phyloP scores from a whole-genome alignment of 2,888 invertebrate species.

The Idaea straminata region DNA sequence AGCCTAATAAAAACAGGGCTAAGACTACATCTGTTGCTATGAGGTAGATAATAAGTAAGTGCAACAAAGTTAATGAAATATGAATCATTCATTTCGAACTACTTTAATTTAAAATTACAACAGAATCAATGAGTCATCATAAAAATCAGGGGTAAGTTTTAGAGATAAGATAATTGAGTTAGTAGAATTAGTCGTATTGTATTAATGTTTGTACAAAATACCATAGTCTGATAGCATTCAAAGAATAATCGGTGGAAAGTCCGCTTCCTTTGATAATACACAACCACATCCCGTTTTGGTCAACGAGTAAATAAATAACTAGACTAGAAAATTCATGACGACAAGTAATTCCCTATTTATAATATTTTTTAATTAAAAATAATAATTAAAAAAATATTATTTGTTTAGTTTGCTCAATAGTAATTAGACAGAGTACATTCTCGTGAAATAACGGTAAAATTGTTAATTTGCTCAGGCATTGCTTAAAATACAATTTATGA shows the following conservation, averaged over 20 bases:
- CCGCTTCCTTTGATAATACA: slow-evolving; percentile 61
- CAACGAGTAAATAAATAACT: slow-evolving; percentile 43
- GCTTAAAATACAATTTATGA: too few species aligned
- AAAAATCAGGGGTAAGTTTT: slow-evolving; percentile 11
- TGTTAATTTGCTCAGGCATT: too few species aligned
- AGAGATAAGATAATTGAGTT: slow-evolving; percentile 39
- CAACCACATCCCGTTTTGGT: slow-evolving; percentile 53
- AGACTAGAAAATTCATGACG: slow-evolving; percentile 8
- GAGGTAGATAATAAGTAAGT: not conserved
- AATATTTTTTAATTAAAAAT: too few species aligned
- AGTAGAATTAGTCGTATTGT: slow-evolving; percentile 13
- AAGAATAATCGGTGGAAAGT: slow-evolving; percentile 56
- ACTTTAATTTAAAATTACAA: slow-evolving; percentile 17
- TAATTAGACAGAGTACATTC: too few species aligned
- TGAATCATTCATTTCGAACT: not conserved
- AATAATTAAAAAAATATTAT: too few species aligned
- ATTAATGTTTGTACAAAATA: slow-evolving; percentile 48
- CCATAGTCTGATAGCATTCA: slow-evolving; percentile 57
- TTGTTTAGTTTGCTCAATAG: too few species aligned
- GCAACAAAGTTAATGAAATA: not conserved
- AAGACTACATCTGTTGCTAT: too few species aligned
- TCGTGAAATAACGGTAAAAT: too few species aligned
- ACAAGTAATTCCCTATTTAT: too few species aligned
- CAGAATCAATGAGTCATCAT: not conserved
- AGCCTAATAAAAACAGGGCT: too few species aligned